Evolutionary conservation across 2,113 vertebrate genomes (phyloP).

Genomic region (Hippoglossus stenolepis): DNA sequence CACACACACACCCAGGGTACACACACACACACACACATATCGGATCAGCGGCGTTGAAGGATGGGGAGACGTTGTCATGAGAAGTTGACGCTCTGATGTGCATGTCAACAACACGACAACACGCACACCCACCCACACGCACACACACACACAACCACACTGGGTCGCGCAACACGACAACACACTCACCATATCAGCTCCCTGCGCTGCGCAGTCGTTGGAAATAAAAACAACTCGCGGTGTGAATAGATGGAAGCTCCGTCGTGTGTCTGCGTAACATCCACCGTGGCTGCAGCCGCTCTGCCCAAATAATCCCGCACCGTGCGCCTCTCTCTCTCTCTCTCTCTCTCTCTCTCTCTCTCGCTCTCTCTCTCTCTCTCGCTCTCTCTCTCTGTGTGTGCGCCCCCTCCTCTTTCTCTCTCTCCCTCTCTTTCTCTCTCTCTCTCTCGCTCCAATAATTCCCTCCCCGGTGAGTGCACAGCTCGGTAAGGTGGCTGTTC

Average conservation of each 20-base stretch:
- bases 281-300: conserved; percentile 76
- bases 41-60: neutral
- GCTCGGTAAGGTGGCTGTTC: conserved; percentile 41
- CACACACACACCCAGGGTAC: no score
- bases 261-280: conserved; percentile 67
- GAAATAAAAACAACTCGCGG: conserved; percentile 34
- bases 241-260: conserved; percentile 36
- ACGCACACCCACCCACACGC: neutral
- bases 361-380: conserved; percentile 44
- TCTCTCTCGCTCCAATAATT: conserved; percentile 76
- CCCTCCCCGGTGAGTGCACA: conserved; percentile 41
- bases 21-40: neutral
- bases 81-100: conserved; percentile 58
- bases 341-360: conserved; percentile 15
- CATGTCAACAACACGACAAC: conserved; percentile 1
- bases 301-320: conserved; percentile 74
- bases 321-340: conserved; percentile 46
- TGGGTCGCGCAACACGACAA: neutral
- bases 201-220: conserved; percentile 20
- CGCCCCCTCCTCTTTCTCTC: neutral
- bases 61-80: neutral
- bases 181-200: conserved; percentile 75
- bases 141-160: neutral
- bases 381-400: conserved; percentile 30
- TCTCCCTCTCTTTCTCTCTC: conserved; percentile 54